phyloP scores from a whole-genome alignment of 2,797 vertebrate species.

The Limosa lapponica region DNA sequence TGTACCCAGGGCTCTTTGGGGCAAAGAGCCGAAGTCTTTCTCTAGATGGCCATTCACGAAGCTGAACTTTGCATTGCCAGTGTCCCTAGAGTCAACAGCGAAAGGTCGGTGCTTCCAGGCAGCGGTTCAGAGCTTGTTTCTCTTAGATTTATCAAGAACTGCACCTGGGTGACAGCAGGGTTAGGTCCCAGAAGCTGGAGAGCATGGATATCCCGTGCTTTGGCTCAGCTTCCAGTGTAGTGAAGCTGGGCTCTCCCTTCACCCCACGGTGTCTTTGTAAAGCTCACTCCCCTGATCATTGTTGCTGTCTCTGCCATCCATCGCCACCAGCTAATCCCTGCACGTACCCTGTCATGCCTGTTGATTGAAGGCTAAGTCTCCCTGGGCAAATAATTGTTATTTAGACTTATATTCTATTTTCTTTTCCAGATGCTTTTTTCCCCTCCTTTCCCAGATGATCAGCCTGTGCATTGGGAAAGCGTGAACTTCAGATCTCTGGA shows the following conservation, averaged over 20 bases:
- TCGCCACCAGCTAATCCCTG: neutral
- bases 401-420: neutral
- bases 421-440: neutral
- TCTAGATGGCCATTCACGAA: neutral
- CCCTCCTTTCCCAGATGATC: neutral
- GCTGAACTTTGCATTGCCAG: neutral
- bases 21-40: neutral
- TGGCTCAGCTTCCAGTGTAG: neutral
- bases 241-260: neutral
- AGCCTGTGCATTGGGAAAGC: neutral
- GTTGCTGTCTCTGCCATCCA: neutral
- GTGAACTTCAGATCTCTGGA: neutral
- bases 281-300: neutral
- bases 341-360: neutral
- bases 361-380: neutral
- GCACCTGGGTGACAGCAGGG: neutral
- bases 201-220: fast-evolving
- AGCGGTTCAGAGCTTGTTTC: neutral
- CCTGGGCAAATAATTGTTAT: neutral
- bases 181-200: neutral
- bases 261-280: neutral
- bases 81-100: neutral
- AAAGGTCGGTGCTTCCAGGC: neutral
- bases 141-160: neutral
- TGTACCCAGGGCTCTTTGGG: too few relatives aligned